Evolutionary conservation across 64 coral and sea anemone genomes (phyloP).

Genomic region (Cladopsammia gracilis): DNA sequence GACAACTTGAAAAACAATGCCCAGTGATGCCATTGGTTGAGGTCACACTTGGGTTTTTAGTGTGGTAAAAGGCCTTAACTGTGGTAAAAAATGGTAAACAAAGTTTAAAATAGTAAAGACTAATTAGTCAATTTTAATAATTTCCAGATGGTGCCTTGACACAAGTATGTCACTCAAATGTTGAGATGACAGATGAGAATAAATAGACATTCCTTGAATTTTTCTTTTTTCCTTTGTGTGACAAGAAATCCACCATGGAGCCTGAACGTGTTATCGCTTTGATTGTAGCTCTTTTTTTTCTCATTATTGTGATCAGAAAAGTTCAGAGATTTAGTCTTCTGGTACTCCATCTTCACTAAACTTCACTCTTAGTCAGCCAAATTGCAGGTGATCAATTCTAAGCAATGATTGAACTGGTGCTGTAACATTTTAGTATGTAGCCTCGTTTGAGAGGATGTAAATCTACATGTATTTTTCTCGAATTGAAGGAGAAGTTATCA

Average conservation of each 20-base stretch:
- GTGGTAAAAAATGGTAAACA: not conserved
- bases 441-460: too few species aligned
- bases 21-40: not conserved
- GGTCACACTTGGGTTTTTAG: constrained; percentile 6
- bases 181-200: not conserved
- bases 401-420: too few species aligned
- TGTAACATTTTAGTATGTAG: too few species aligned
- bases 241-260: not conserved
- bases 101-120: constrained; percentile 19
- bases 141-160: not conserved
- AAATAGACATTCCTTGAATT: not conserved
- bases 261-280: not conserved
- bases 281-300: constrained; percentile 15
- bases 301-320: not conserved
- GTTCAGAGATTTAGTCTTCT: constrained; percentile 5
- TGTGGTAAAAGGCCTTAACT: not conserved
- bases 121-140: not conserved
- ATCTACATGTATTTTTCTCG: too few species aligned
- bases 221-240: not conserved
- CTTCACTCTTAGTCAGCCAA: not conserved
- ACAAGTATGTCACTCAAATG: constrained; percentile 14
- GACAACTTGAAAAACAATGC: too few species aligned
- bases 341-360: not conserved
- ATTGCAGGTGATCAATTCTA: not conserved
- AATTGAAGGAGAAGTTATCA: too few species aligned